Evolutionary conservation across 2,113 vertebrate species (phyloP), one percentile per base, ranked within the genome.

Genomic region (Cololabis saira): DNA sequence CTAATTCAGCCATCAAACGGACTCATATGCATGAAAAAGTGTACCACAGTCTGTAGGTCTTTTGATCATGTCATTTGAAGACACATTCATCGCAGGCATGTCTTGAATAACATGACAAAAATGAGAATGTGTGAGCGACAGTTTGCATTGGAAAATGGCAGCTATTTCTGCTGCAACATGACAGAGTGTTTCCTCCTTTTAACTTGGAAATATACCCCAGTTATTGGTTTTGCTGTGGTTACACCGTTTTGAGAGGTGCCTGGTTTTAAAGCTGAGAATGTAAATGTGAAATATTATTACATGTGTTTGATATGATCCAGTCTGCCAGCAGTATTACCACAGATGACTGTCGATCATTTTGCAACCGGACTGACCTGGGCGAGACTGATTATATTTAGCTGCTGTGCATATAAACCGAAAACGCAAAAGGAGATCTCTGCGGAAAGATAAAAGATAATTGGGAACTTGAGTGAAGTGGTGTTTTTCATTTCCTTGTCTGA

Each of bases 51-150:
- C 66, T 72, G 73, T 60, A 37, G 70, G 68, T 70, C 73, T 74
- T 87, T 89, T 92, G 82, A 91, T 90, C 90, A 86, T 27, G 65
- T 72, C 87, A 87, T 85, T 78, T 83, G 80, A 87, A 80, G 74
- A 67, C 61, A 54, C 58, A 71, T 76, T 77, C 57, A 12, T 67
- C 37, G 68, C 75, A 67, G 59, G 67, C 74, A 74, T 80, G 71
- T 88, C 76, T 81, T 9, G 71, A 82, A 79, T 78, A 80, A 83
- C 70, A 74, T 55, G 75, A 67, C 76, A 45, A 66, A 70, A 70
- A 86, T 80, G 74, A 83, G 81, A 66, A 80, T 74, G 72, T 62
- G 45, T 72, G 85, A 87, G 65, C 80, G 85, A 74, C 85, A 61
- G 71, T 80, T 45, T 75, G 68, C 63, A 30, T 60, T 30, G 61